Conservation (phyloP, 1,140 invertebrate species). For the Diabrotica undecimpunctata region DNA sequence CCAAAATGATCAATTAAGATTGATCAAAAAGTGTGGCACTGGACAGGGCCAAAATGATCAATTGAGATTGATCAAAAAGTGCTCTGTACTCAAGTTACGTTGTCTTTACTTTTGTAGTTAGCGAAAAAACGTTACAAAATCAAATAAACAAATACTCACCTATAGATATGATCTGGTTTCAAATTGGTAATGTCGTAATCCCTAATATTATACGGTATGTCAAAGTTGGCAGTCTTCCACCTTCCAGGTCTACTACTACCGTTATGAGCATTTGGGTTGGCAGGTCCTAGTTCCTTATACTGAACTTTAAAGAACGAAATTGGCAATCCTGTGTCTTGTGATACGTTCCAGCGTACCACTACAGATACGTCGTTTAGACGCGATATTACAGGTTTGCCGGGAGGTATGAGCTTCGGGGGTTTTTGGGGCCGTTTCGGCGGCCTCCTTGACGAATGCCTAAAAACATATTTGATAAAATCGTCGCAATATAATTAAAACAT, state of each 20-base stretch:
- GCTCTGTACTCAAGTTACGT: too few species aligned
- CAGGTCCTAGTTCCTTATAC: constrained; percentile 65
- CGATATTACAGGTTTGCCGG: constrained; percentile 78
- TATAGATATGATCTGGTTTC: constrained; percentile 63
- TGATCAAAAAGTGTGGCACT: too few species aligned
- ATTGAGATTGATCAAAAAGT: too few species aligned
- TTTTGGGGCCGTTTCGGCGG: constrained; percentile 51
- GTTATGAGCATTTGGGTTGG: constrained; percentile 47
- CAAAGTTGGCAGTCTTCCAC: constrained; percentile 80
- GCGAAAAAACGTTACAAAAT: too few species aligned
- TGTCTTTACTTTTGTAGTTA: too few species aligned
- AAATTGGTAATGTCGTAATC: constrained; percentile 77
- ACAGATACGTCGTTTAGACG: constrained; percentile 84
- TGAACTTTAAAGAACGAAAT: constrained; percentile 92
- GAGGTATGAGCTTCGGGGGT: constrained; percentile 69
- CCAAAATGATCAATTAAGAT: too few species aligned
- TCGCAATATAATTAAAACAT: too few species aligned
- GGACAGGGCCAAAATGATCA: too few species aligned
- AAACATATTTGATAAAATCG: background rate
- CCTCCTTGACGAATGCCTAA: constrained; percentile 40
- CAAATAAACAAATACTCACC: background rate
- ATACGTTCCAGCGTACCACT: constrained; percentile 86
- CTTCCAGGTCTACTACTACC: constrained; percentile 42
- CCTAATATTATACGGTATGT: constrained; percentile 70
- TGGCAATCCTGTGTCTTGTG: constrained; percentile 71